phyloP scores from a whole-genome alignment of 2,888 invertebrate species.

The Ariolimax columbianus region DNA sequence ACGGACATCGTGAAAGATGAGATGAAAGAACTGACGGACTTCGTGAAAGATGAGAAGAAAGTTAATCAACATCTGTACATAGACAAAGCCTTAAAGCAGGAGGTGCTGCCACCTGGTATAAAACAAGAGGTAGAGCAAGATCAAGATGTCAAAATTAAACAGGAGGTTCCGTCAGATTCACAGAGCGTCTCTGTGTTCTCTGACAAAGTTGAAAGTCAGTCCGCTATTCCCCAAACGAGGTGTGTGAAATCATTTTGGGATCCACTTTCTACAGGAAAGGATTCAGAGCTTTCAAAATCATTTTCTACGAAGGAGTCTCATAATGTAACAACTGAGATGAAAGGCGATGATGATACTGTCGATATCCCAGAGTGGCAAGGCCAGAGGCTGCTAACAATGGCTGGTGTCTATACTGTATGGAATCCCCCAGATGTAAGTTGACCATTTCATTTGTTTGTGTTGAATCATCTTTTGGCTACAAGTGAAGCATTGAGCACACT shows the following conservation, averaged over 20 bases:
- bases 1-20: background rate
- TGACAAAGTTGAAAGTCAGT: background rate
- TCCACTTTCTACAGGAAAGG: background rate
- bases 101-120: background rate
- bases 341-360: background rate
- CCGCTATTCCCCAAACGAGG: background rate
- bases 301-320: background rate
- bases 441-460: constrained; percentile 7
- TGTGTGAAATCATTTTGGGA: background rate
- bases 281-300: background rate
- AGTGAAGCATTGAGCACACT: too few species aligned
- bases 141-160: background rate
- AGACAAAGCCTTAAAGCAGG: constrained; percentile 18
- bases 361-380: constrained; percentile 47
- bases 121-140: background rate
- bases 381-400: constrained; percentile 84
- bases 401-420: constrained; percentile 88
- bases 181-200: background rate
- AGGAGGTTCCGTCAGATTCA: background rate
- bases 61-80: background rate
- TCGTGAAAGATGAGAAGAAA: background rate
- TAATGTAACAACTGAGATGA: background rate
- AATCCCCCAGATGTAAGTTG: constrained; percentile 78
- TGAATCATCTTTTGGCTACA: background rate
- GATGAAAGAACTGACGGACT: background rate